Conservation (phyloP, 2,888 invertebrate genomes). For the Diadegma fenestrale region DNA sequence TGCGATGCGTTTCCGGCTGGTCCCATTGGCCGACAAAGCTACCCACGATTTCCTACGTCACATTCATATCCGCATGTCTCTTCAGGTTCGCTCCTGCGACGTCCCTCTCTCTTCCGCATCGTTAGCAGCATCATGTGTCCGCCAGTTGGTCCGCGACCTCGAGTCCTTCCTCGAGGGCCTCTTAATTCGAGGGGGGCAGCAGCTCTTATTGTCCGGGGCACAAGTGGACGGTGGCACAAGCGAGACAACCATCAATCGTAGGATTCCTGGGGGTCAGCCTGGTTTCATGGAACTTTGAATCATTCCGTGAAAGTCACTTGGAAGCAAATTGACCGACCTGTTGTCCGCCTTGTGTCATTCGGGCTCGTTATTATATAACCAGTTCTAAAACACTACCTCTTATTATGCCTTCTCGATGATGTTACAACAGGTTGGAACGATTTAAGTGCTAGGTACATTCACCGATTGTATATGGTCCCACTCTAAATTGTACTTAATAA, state of each 20-base stretch:
- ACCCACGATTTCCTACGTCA: slow-evolving; percentile 34
- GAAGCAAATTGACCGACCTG: slow-evolving; percentile 1
- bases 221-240: slow-evolving; percentile 4
- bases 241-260: slow-evolving; percentile 20
- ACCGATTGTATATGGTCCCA: background rate
- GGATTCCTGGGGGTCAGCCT: slow-evolving; percentile 8
- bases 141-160: slow-evolving; percentile 38
- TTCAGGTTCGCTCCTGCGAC: background rate
- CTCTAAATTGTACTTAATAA: background rate
- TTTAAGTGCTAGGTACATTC: background rate
- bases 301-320: slow-evolving; percentile 9
- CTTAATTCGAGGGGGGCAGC: background rate
- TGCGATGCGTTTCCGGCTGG: slow-evolving; percentile 81
- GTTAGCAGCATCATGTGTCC: slow-evolving; percentile 6
- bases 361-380: slow-evolving; percentile 3
- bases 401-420: slow-evolving; percentile 11
- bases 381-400: background rate
- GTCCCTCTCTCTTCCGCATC: slow-evolving; percentile 21
- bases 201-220: background rate
- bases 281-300: slow-evolving; percentile 29
- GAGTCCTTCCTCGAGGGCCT: slow-evolving; percentile 10
- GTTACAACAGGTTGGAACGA: background rate
- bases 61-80: slow-evolving; percentile 2
- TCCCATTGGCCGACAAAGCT: slow-evolving; percentile 80
- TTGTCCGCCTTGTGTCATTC: slow-evolving; percentile 24